Evolutionary conservation across 2,113 vertebrate species (phyloP).

Genomic region (Peromyscus leucopus): DNA sequence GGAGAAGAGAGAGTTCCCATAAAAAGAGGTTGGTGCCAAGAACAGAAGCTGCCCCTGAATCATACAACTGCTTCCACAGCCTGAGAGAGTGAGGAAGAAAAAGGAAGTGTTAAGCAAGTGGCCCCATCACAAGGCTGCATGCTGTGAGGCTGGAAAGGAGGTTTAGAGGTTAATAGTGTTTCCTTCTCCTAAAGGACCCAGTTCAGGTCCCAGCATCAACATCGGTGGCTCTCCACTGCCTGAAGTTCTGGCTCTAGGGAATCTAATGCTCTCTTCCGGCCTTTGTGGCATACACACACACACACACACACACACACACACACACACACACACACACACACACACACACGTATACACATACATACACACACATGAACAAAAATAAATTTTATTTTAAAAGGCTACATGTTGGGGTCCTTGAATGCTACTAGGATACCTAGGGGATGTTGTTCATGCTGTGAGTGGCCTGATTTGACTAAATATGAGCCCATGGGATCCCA

Average conservation of each 20-base stretch:
- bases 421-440: too few relatives aligned
- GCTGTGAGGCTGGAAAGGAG: background rate
- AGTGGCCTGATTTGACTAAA: background rate
- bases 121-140: background rate
- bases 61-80: background rate
- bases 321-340: background rate
- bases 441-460: background rate
- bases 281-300: background rate
- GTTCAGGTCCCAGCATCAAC: background rate
- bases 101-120: background rate
- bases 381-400: background rate
- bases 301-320: background rate
- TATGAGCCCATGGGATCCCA: background rate
- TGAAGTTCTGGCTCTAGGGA: background rate
- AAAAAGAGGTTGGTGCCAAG: background rate
- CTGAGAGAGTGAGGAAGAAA: background rate
- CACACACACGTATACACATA: background rate
- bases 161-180: background rate
- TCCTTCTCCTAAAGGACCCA: background rate
- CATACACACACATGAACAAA: background rate
- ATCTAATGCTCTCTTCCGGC: background rate
- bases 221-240: background rate
- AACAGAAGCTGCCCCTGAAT: background rate
- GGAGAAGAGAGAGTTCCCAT: background rate
- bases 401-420: background rate